Base-by-base conservation (phyloP, 2,888 invertebrate genomes). In the Pogonocherus hispidulus region DNA sequence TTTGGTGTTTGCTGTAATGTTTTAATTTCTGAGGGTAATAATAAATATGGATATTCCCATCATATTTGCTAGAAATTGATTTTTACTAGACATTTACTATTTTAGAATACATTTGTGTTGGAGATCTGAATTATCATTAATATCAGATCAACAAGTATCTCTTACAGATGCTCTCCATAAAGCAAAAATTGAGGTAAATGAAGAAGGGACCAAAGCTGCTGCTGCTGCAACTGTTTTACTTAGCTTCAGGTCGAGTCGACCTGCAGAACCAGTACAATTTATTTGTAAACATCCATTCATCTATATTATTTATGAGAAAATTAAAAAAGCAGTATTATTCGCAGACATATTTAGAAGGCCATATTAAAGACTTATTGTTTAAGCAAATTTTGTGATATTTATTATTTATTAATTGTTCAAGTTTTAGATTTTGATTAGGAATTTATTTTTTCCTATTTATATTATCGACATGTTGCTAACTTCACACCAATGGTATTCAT, bases 201-300 rank as follows among this genome's bases (percentile, higher is more conserved):
- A 96, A 84, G 92, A 95, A 81, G 94, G 96, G 35, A 95, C 95
- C 1, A 93, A 92, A 67, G 96, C 96, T 0, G 92, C 95, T 0
- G n/a, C n/a, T n/a, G 95, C 95, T 0, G 93, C 95, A 0, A 95
- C 96, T 0, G 94, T 93, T 0, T 86, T 95, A 57, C 94, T 95
- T 82, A 93, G 92, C 22, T 95, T 95, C 88, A 89, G 96, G 16
- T 95, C 95, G 0, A 94, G 95, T 32, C 88, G 96, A 54, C 95
- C 95, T 0, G 88, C 90, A 0, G 94, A 94, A 73, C 94, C 95
- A 0, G 92, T 90, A 0, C 87, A 90, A 66, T 95, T 96, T 85
- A 89, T 90, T 41, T 94, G 94, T 78, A 93, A 95, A 86, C 94
- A 95, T 88, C 95, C 96, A 0, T 96, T 96, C 86, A 89, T 95